A percentile compares a stretch with the other conserved stretches of the same genome.
These are phyloP conservation scores for Synanthedon myopaeformis DNA, from an alignment of 2,888 invertebrate species.

Conservation along the genomic window DNA sequence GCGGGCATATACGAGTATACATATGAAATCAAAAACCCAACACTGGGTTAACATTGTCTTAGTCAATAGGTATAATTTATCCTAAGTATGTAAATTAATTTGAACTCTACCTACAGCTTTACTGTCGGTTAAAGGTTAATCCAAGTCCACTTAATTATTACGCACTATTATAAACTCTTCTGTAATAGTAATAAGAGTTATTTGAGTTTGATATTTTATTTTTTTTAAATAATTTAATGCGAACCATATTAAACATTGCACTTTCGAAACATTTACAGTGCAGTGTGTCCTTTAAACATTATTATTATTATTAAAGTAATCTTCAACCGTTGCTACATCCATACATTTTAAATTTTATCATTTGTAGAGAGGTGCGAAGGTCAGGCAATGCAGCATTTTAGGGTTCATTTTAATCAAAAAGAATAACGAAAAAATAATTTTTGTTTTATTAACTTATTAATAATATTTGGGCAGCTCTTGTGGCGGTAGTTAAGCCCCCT, in stretches of 20 bases:
- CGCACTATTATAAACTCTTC: background rate
- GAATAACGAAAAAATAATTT: too few relatives aligned
- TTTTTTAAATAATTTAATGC: background rate
- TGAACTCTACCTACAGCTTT: conserved; percentile 1
- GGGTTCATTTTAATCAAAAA: too few relatives aligned
- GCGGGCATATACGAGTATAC: too few relatives aligned
- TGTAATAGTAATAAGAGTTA: background rate
- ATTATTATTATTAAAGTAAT: background rate
- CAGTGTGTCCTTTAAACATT: background rate
- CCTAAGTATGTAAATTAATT: background rate
- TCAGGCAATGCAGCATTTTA: too few relatives aligned
- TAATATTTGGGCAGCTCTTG: too few relatives aligned
- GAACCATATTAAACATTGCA: background rate
- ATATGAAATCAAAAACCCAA: too few relatives aligned
- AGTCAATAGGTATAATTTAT: background rate
- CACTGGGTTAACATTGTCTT: too few relatives aligned
- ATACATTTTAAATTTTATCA: too few relatives aligned
- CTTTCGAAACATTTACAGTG: background rate
- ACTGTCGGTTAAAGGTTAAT: background rate
- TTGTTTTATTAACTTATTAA: too few relatives aligned
- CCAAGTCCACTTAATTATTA: background rate
- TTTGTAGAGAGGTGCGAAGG: too few relatives aligned
- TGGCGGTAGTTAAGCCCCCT: too few relatives aligned
- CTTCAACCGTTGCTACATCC: background rate
- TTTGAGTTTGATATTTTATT: background rate